These are phyloP conservation scores for Platanista minor DNA, from an alignment of 2,113 vertebrate species.

Conservation along the genomic window DNA sequence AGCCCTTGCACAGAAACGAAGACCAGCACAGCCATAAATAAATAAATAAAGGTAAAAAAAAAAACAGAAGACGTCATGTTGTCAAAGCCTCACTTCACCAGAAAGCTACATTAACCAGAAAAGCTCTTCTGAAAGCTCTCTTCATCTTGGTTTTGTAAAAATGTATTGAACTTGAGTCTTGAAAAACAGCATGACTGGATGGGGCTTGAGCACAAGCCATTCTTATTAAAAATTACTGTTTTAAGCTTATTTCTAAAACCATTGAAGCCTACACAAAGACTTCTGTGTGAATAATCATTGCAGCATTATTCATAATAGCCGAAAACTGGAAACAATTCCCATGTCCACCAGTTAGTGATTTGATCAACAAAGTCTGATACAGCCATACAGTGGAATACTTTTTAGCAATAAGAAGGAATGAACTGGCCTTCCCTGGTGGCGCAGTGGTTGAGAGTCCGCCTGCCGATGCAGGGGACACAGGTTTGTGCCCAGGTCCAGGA, in stretches of 20 bases:
- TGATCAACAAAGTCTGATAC: background rate
- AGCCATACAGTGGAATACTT: no score
- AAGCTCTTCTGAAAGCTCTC: background rate
- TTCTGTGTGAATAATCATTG: background rate
- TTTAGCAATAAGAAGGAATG: background rate
- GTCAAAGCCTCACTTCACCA: background rate
- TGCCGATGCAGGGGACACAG: no score
- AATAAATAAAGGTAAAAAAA: rapidly evolving
- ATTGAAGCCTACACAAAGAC: background rate
- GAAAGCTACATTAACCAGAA: background rate
- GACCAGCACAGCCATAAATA: no score
- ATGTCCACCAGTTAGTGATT: background rate
- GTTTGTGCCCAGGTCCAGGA: no score
- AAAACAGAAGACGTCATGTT: background rate
- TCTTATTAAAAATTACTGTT: background rate
- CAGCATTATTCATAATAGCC: background rate
- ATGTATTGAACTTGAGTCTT: background rate
- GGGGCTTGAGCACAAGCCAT: background rate
- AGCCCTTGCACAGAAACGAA: no score
- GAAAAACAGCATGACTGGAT: background rate
- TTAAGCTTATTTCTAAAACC: background rate
- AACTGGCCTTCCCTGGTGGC: no score
- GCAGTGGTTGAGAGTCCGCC: no score
- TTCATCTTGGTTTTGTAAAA: background rate
- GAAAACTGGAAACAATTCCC: background rate